These are phyloP conservation scores for Pseudoips prasinana DNA, from an alignment of 2,888 invertebrate genomes.

Conservation along the genomic window DNA sequence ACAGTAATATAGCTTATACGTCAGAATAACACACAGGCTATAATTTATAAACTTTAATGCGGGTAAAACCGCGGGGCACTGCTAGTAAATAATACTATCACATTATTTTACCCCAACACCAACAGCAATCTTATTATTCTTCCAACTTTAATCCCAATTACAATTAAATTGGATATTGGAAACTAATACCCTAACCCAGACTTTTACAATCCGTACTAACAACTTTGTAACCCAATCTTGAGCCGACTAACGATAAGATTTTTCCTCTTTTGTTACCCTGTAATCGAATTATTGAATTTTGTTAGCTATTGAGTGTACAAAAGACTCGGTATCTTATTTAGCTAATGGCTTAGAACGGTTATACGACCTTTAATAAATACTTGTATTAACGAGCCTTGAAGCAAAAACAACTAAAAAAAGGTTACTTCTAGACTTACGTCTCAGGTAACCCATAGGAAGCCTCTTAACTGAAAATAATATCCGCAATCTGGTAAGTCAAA, in stretches of 20 bases:
- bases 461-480: no score
- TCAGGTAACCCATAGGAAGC: no score
- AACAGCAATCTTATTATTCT: no score
- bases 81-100: no score
- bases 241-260: conserved; percentile 9
- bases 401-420: conserved; percentile 15
- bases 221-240: conserved; percentile 11
- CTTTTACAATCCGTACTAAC: conserved; percentile 22
- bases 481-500: no score
- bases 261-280: conserved; percentile 7
- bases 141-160: conserved; percentile 28
- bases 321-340: conserved; percentile 5
- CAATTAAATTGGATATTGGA: conserved; percentile 30
- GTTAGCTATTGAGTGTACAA: conserved; percentile 1
- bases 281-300: conserved; percentile 17
- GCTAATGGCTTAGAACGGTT: conserved; percentile 1
- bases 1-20: no score
- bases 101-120: no score
- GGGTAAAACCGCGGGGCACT: no score
- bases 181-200: conserved; percentile 25
- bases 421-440: no score
- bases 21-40: no score
- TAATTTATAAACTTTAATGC: no score
- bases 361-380: conserved; percentile 3
- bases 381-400: background rate